Evolutionary conservation across 2,797 vertebrate species (phyloP), one percentile per base, ranked within the genome.

Genomic region (Galago senegalensis): DNA sequence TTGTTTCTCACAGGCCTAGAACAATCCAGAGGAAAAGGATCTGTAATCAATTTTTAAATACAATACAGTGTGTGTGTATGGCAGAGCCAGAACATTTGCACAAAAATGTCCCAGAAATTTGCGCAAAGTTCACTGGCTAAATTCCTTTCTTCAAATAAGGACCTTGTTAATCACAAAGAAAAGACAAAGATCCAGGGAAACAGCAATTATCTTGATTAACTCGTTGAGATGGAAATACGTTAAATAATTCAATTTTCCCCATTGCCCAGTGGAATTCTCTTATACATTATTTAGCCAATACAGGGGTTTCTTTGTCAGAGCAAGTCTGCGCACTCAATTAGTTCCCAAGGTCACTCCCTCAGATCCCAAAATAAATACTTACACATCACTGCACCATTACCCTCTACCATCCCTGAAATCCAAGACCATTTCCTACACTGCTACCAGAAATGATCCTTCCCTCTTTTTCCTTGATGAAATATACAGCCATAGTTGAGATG

Each of bases 131-230:
- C 96, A 96, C 91, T 90, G 87, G 90, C 97, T 97, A 89, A 94
- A 97, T 97, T 97, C 87, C 87, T 93, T 95, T 96, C 82, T 91
- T 94, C 87, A 97, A 96, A 97, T 87, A 6, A 13, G 94, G 96
- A 86, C 91, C 95, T 98, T 97, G 82, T 97, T 98, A 97, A 97
- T 97, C 93, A 96, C 87, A 98, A 97, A 97, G 69, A 96, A 86
- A 96, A 90, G 91, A 93, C 92, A 97, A 98, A 97, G 97, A 98
- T 97, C 95, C 93, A 96, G 93, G 97, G 97, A 95, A 98, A 94
- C 0, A 0, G 96, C 95, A 98, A 96, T 98, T 98, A 97, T 98
- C 98, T 98, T 98, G 97, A 98, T 98, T 98, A 98, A 97, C 95
- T 98, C 96, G 88, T 87, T 95, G 93, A 97, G 98, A 98, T 98